A percentile compares a stretch with the other conserved stretches of the same genome.
Conservation (phyloP, 2,888 invertebrate species). For the Eupeodes luniger region DNA sequence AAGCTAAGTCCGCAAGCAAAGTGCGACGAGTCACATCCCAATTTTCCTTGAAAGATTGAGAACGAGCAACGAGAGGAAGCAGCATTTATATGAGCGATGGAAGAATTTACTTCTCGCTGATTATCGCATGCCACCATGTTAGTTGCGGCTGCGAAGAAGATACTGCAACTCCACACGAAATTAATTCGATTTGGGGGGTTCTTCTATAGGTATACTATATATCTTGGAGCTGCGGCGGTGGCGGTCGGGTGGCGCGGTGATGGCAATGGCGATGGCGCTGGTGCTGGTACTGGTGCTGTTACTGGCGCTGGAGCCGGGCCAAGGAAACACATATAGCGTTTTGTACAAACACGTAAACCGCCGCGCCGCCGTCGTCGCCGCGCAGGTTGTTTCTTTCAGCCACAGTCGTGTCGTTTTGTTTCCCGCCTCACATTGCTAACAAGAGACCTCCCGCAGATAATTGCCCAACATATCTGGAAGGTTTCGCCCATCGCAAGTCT, state of each 20-base stretch:
- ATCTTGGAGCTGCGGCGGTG: too few species aligned
- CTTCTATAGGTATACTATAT: not conserved
- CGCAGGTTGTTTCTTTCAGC: conserved; percentile 41
- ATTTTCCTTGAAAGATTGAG: conserved; percentile 53
- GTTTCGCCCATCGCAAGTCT: conserved; percentile 73
- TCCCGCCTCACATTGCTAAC: conserved; percentile 76
- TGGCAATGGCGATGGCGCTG: not conserved
- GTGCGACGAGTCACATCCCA: conserved; percentile 65
- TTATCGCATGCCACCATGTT: conserved; percentile 74
- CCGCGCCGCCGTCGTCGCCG: conserved; percentile 53
- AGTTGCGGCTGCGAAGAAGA: conserved; percentile 49
- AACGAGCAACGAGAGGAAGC: conserved; percentile 39
- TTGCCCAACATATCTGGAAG: conserved; percentile 76
- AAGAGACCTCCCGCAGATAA: conserved; percentile 76
- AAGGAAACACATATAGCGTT: conserved; percentile 75
- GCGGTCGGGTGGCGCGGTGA: too few species aligned
- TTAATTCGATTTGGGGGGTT: conserved; percentile 76
- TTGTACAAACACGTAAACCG: conserved; percentile 74
- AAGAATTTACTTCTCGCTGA: conserved; percentile 72
- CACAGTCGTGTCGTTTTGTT: conserved; percentile 71
- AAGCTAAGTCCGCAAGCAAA: conserved; percentile 41
- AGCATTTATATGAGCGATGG: conserved; percentile 65
- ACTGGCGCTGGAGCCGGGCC: conserved; percentile 50
- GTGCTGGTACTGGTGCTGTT: not conserved
- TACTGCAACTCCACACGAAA: conserved; percentile 65